Evolutionary conservation across 2,113 vertebrate genomes (phyloP).

Genomic region (Stigmatopora argus): DNA sequence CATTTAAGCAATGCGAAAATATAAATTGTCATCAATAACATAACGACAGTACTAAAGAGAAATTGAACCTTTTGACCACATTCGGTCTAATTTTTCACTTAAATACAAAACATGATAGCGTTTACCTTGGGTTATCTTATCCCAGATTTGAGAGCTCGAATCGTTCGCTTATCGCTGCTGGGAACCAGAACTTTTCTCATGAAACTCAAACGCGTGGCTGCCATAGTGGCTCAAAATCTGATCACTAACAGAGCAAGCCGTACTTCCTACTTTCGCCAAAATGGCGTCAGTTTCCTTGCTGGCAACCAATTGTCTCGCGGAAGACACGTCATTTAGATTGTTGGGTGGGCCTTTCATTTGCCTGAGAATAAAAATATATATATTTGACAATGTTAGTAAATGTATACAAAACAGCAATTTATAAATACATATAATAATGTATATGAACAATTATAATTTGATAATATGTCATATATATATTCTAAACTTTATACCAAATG

Average conservation of each 20-base stretch:
- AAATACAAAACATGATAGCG: not conserved
- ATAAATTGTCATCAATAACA: not conserved
- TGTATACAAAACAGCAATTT: not conserved
- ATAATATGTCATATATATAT: fast-evolving
- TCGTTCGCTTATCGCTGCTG: not conserved
- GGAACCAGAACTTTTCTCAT: not conserved
- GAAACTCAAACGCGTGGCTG: conserved; percentile 6
- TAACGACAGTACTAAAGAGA: not conserved
- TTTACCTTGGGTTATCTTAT: conserved; percentile 5
- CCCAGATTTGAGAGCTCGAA: conserved; percentile 25
- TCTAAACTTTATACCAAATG: not conserved
- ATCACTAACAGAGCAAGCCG: fast-evolving
- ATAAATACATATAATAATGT: fast-evolving
- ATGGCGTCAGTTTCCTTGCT: conserved; percentile 52
- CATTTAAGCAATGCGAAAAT: not conserved
- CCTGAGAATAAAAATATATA: conserved; percentile 11
- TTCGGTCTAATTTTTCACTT: not conserved
- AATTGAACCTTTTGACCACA: not conserved
- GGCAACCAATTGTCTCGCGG: conserved; percentile 18
- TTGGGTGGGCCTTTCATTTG: conserved; percentile 1
- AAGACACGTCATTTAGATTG: conserved; percentile 54
- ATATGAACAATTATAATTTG: too few species aligned
- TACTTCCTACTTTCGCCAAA: conserved; percentile 38
- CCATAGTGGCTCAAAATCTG: too few species aligned
- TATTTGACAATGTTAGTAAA: not conserved